phyloP scores from a whole-genome alignment of 1,140 invertebrate genomes.

The Sycophila sp. region DNA sequence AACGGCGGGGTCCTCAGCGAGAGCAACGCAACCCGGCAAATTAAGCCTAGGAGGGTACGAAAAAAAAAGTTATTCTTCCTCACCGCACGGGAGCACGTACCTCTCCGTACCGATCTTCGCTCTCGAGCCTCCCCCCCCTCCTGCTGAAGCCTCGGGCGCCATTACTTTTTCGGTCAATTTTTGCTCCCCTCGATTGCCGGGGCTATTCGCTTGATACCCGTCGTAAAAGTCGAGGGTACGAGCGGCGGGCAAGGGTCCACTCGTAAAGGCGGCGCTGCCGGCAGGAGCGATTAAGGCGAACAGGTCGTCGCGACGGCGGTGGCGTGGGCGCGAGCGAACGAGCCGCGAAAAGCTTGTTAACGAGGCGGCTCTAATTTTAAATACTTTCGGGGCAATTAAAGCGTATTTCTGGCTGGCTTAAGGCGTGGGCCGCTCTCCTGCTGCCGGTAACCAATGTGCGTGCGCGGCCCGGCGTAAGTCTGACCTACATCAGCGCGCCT shows the following conservation, averaged over 20 bases:
- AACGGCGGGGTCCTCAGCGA: too few species aligned
- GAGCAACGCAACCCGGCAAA: too few species aligned
- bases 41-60: too few species aligned
- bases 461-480: too few species aligned
- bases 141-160: background rate
- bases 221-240: constrained; percentile 56
- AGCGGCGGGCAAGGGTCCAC: too few species aligned
- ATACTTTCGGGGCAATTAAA: constrained; percentile 16
- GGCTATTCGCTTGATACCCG: constrained; percentile 48
- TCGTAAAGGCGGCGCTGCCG: constrained; percentile 50
- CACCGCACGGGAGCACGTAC: too few species aligned
- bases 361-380: constrained; percentile 30
- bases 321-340: constrained; percentile 52
- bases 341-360: constrained; percentile 37
- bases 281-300: constrained; percentile 42
- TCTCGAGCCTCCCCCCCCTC: too few species aligned
- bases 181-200: background rate
- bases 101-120: too few species aligned
- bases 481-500: too few species aligned
- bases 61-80: too few species aligned
- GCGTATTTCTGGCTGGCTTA: constrained; percentile 17
- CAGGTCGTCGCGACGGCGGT: constrained; percentile 52
- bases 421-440: too few species aligned
- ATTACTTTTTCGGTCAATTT: background rate
- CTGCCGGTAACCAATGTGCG: too few species aligned